phyloP scores from a whole-genome alignment of 2,113 vertebrate species.

The Scytalopus superciliaris region DNA sequence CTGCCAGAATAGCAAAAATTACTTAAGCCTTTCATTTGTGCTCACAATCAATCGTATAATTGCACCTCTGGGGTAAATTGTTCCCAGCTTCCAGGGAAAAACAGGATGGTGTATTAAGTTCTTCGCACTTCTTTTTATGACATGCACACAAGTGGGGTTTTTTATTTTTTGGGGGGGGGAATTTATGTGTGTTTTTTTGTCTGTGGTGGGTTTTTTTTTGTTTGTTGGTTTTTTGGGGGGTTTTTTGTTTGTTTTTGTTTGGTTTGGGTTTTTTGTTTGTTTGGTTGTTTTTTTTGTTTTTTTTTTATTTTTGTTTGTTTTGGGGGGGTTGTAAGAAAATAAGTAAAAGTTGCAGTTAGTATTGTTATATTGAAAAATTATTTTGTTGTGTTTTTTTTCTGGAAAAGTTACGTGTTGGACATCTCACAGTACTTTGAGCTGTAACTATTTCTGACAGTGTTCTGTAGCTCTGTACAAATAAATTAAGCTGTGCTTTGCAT shows the following conservation, averaged over 20 bases:
- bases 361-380: background rate
- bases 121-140: background rate
- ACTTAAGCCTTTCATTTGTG: background rate
- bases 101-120: background rate
- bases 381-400: background rate
- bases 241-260: no score
- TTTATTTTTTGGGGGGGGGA: no score
- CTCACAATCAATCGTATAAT: background rate
- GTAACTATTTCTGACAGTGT: background rate
- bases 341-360: background rate
- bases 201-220: background rate
- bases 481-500: background rate
- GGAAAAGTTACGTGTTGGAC: background rate
- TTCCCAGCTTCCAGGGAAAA: background rate
- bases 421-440: background rate
- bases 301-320: background rate
- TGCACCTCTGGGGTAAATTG: background rate
- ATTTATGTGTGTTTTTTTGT: no score
- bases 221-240: no score
- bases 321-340: background rate
- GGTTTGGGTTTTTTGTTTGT: background rate
- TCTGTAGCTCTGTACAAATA: background rate
- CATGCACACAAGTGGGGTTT: rapidly evolving
- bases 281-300: no score
- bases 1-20: background rate